These are phyloP conservation scores for Drosophila ambigua DNA, from an alignment of 1,140 invertebrate genomes.

Conservation along the genomic window DNA sequence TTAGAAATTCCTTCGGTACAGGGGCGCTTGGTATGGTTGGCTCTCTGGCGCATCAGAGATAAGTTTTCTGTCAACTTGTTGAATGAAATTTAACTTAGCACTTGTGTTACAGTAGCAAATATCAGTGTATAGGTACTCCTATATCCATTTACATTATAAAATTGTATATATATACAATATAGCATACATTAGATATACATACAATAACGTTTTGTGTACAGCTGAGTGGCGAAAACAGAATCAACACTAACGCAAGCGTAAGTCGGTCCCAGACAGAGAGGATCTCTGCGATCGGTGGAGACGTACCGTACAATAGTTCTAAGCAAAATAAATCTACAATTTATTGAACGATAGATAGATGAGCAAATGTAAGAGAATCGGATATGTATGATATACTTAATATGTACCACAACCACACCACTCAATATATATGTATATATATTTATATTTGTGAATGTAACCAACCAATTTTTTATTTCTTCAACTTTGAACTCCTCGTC, in stretches of 20 bases:
- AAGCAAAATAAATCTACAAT: no score
- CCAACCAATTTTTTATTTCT: slow-evolving; percentile 28
- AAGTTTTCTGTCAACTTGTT: slow-evolving; percentile 15
- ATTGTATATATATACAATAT: slow-evolving; percentile 5
- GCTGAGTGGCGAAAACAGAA: slow-evolving; percentile 18
- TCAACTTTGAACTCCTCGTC: background rate
- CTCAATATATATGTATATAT: slow-evolving; percentile 65
- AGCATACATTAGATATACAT: slow-evolving; percentile 10
- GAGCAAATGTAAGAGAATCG: slow-evolving; percentile 41
- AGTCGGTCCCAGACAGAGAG: slow-evolving; percentile 12
- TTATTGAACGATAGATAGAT: background rate
- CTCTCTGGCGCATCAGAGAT: slow-evolving; percentile 40
- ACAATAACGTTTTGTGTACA: slow-evolving; percentile 31
- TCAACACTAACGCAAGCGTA: no score
- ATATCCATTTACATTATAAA: slow-evolving; percentile 21
- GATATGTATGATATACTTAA: slow-evolving; percentile 65
- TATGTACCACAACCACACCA: slow-evolving; percentile 46
- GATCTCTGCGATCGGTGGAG: background rate
- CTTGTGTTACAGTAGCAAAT: slow-evolving; percentile 68
- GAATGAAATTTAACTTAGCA: slow-evolving; percentile 29
- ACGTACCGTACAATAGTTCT: slow-evolving; percentile 16
- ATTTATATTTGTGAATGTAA: slow-evolving; percentile 64
- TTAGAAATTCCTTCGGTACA: no score
- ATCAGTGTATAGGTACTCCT: slow-evolving; percentile 25
- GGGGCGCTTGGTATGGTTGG: slow-evolving; percentile 3